These are phyloP conservation scores for Eupithecia subumbrata DNA, from an alignment of 2,888 invertebrate species.

Conservation along the genomic window DNA sequence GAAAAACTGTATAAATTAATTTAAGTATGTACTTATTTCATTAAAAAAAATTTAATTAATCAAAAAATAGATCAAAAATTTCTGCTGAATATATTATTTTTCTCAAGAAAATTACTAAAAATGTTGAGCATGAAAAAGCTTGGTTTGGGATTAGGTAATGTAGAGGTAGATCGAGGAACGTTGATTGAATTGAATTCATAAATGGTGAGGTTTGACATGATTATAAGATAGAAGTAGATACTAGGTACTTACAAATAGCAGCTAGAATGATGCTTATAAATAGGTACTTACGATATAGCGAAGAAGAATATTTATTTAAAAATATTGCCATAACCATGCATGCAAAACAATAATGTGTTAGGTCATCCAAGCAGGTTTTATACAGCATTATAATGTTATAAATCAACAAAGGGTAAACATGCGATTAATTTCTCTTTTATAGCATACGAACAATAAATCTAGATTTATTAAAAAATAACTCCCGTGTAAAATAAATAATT, in stretches of 20 bases:
- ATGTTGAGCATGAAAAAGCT: slow-evolving; percentile 2
- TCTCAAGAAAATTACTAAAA: neutral
- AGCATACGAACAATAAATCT: slow-evolving; percentile 4
- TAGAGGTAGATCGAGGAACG: neutral
- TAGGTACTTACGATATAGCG: slow-evolving; percentile 28
- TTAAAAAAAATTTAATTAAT: too few relatives aligned
- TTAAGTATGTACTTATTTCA: too few relatives aligned
- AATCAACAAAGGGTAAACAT: slow-evolving; percentile 24
- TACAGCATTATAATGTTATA: slow-evolving; percentile 23
- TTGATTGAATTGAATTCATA: slow-evolving; percentile 1
- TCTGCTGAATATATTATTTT: too few relatives aligned
- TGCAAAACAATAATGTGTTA: slow-evolving; percentile 26
- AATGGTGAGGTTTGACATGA: slow-evolving; percentile 2
- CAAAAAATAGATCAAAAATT: too few relatives aligned
- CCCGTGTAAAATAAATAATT: slow-evolving; percentile 9
- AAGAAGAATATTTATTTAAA: slow-evolving; percentile 26
- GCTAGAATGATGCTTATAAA: slow-evolving; percentile 21
- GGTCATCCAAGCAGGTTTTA: slow-evolving; percentile 28
- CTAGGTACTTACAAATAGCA: slow-evolving; percentile 27
- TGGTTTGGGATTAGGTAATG: slow-evolving; percentile 3
- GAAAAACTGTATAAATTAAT: neutral
- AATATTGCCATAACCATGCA: slow-evolving; percentile 21
- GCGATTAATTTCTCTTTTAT: slow-evolving; percentile 15
- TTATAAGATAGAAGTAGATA: slow-evolving; percentile 4
- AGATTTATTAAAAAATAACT: neutral